phyloP scores from a whole-genome alignment of 2,888 invertebrate genomes.

The Cataglyphis albicans region DNA sequence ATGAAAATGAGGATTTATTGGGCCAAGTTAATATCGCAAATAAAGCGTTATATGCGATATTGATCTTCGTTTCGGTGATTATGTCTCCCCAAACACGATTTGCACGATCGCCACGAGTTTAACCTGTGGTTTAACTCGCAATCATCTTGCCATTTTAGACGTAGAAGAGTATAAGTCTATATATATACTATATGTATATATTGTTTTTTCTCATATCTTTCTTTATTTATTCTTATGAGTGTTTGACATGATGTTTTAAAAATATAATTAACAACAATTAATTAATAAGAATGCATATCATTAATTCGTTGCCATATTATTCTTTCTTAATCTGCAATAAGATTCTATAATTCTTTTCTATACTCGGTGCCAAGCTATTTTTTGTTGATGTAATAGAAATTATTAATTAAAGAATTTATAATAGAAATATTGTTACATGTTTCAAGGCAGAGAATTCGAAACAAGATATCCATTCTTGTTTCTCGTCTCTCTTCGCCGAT shows the following conservation, averaged over 20 bases:
- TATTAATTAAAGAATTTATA: no score
- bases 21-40: not conserved
- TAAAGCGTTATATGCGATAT: constrained; percentile 25
- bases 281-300: not conserved
- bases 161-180: not conserved
- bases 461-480: constrained; percentile 15
- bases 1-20: constrained; percentile 59
- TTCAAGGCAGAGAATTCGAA: not conserved
- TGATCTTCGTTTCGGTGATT: not conserved
- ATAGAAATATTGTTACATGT: constrained; percentile 5
- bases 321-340: not conserved
- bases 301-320: not conserved
- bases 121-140: not conserved
- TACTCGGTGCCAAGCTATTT: not conserved
- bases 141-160: not conserved
- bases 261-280: no score
- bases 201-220: no score
- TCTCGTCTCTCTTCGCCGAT: not conserved
- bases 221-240: not conserved
- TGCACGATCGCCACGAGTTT: constrained; percentile 6
- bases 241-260: not conserved
- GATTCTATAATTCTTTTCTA: constrained; percentile 8
- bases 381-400: not conserved
- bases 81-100: not conserved
- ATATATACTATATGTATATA: no score